These are phyloP conservation scores for Megaceryle torquata DNA, from an alignment of 2,113 vertebrate species.

Conservation along the genomic window DNA sequence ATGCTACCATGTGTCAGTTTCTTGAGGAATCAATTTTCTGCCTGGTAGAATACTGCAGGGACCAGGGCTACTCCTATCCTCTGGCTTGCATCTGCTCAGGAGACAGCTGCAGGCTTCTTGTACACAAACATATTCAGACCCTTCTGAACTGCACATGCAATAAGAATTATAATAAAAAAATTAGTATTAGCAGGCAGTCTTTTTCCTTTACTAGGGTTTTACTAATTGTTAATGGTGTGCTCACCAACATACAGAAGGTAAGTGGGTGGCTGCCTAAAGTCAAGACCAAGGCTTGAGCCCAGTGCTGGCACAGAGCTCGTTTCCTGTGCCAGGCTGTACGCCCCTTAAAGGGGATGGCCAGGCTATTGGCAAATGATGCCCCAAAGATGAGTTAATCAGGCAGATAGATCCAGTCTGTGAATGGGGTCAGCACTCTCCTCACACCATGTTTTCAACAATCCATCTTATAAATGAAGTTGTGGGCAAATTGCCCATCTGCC, in stretches of 20 bases:
- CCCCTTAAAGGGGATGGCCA: neutral
- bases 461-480: neutral
- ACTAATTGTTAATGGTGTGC: neutral
- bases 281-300: neutral
- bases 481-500: neutral
- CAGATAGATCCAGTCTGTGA: neutral
- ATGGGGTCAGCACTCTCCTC: neutral
- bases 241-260: neutral
- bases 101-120: neutral
- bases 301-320: neutral
- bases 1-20: neutral
- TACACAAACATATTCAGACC: neutral
- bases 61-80: neutral
- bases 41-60: neutral
- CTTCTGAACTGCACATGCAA: neutral
- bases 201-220: neutral
- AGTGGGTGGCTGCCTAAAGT: neutral
- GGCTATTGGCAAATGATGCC: neutral
- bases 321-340: neutral
- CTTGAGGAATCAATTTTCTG: neutral
- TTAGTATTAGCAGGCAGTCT: neutral
- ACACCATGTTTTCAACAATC: neutral
- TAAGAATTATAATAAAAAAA: neutral
- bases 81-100: neutral
- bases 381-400: neutral